phyloP scores from a whole-genome alignment of 1,140 invertebrate species.

The Penaeus japonicus region DNA sequence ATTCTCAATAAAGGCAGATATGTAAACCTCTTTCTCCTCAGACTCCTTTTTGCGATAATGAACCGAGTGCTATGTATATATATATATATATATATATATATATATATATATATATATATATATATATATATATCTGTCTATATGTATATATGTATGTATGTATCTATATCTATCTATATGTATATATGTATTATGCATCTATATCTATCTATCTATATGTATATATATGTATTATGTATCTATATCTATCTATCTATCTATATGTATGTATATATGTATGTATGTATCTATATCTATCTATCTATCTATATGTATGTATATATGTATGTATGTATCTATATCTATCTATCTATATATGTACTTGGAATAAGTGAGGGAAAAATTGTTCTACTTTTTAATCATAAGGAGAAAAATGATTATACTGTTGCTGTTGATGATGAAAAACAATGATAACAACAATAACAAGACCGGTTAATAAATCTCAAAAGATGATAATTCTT shows the following conservation, averaged over 20 bases:
- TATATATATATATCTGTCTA: neutral
- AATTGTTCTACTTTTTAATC: too few relatives aligned
- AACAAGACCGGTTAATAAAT: too few relatives aligned
- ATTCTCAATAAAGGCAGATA: too few relatives aligned
- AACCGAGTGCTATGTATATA: neutral
- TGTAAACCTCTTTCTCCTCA: too few relatives aligned
- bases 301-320: neutral
- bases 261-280: neutral
- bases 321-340: neutral
- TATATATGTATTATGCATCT: neutral
- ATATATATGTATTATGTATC: too few relatives aligned
- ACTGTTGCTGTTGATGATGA: too few relatives aligned
- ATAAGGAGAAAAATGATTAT: too few relatives aligned
- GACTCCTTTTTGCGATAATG: neutral
- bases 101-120: conserved; percentile 10
- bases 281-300: neutral
- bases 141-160: neutral
- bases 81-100: neutral
- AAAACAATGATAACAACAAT: too few relatives aligned
- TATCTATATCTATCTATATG: neutral
- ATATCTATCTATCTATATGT: neutral
- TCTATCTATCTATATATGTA: too few relatives aligned
- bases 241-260: too few relatives aligned
- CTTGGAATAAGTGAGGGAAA: too few relatives aligned
- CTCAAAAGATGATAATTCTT: too few relatives aligned